phyloP scores from a whole-genome alignment of 2,113 vertebrate species.

The Phyllostomus hastatus region DNA sequence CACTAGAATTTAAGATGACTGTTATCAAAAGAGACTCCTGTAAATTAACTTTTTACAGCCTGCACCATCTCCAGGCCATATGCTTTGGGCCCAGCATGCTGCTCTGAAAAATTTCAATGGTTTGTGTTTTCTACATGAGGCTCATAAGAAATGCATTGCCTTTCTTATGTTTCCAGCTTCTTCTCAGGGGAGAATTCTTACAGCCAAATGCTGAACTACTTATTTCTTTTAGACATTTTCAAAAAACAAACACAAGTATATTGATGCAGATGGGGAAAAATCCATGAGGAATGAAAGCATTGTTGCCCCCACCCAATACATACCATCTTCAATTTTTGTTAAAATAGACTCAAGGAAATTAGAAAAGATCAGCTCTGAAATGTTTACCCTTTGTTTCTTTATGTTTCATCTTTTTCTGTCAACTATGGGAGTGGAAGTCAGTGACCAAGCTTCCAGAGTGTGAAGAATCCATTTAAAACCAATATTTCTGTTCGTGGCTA shows the following conservation, averaged over 20 bases:
- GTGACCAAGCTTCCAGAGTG: background rate
- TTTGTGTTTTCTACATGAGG: background rate
- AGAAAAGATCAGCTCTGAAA: background rate
- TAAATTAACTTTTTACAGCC: conserved; percentile 26
- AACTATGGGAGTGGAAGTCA: background rate
- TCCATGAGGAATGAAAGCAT: background rate
- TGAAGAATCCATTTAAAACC: conserved; percentile 63
- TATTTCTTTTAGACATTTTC: conserved; percentile 27
- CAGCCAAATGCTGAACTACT: conserved; percentile 11
- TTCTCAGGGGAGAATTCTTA: background rate
- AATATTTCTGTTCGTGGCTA: background rate
- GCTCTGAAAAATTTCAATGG: background rate
- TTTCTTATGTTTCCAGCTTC: background rate
- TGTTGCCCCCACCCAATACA: background rate
- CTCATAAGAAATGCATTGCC: background rate
- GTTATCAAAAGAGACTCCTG: background rate
- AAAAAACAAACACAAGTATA: background rate
- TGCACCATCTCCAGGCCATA: background rate
- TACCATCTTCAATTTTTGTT: background rate
- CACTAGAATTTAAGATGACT: conserved; percentile 32
- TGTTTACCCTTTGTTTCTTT: background rate
- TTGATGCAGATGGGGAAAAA: background rate
- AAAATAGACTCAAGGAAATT: background rate
- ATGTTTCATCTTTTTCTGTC: conserved; percentile 31
- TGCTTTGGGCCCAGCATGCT: background rate